Evolutionary conservation across 2,888 invertebrate genomes (phyloP), one percentile per base, ranked within the genome.

Genomic region (Malachius bipustulatus): DNA sequence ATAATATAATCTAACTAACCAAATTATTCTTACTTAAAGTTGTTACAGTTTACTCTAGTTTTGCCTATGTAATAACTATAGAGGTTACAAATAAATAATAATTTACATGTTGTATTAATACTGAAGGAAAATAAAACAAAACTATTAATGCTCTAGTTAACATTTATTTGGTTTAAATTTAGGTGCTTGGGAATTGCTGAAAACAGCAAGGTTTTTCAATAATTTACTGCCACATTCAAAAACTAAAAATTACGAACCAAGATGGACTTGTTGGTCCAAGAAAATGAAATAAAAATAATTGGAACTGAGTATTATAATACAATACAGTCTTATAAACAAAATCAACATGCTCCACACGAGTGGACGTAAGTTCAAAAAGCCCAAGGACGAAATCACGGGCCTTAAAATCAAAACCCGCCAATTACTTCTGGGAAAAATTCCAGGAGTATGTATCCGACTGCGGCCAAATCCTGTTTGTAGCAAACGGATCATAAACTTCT

Each of bases 381-480:
- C 27, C 35, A 34, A 40, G 12, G 30, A 16, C 12, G 14, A 19
- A 16, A 38, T 36, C 6, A 32, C 32, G 45, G 43, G 43, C 42
- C 38, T 43, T 42, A 39, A 8, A 34, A 24, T 11, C 13, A 31
- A 16, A 15, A 34, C 27, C 14, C 14, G 27, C 24, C 24, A 28
- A 39, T 34, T 35, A 42, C 37, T 50, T 51, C 14, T 50, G 54
- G 26, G 45, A 49, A 37, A 54, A 59, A 38, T 52, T 59, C 63
- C 63, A 64, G 13, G 60, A 57, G 40, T 59, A 60, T 8, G 52
- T 50, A 36, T 58, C 55, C 35, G 58, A 56, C 40, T 52, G 54
- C 15, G 59, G 53, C 64, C 64, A 65, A 36, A 64, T 62, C 41
- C 57, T 60, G 40, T 55, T 59, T 38, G 59, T 47, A 14, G 55